Percentiles rank a stretch among this genome's conserved stretches.
Evolutionary conservation across 2,797 vertebrate genomes (phyloP).

Genomic region (Synaphobranchus kaupii): DNA sequence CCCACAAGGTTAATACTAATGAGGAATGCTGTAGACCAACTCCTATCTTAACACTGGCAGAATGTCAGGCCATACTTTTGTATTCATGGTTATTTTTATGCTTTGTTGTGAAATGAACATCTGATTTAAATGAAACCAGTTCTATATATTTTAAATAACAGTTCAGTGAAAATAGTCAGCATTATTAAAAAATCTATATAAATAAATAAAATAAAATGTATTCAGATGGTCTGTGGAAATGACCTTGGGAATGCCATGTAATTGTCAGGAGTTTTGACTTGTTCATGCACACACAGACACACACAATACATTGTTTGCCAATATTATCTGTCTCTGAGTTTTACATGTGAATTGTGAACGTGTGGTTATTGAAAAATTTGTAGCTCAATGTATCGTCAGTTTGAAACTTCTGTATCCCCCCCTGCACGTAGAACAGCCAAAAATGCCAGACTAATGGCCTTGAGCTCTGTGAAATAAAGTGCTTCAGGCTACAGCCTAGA

Average conservation of each 20-base stretch:
- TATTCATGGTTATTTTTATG: not conserved
- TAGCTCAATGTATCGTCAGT: not conserved
- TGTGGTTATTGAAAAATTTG: not conserved
- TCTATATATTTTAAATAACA: not conserved
- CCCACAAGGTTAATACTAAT: not conserved
- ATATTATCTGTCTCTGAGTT: not conserved
- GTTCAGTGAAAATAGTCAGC: not conserved
- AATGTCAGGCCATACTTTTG: not conserved
- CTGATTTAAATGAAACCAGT: not conserved
- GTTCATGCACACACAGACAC: not conserved
- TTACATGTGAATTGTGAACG: not conserved
- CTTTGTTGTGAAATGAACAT: not conserved
- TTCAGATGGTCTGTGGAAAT: not conserved
- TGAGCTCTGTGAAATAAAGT: slow-evolving; percentile 48
- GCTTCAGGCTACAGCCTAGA: slow-evolving; percentile 46
- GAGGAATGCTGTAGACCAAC: not conserved
- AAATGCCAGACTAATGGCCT: slow-evolving; percentile 44
- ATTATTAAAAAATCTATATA: not conserved
- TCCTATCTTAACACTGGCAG: not conserved
- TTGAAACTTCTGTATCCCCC: not conserved
- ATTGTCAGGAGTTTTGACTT: not conserved
- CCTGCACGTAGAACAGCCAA: not conserved
- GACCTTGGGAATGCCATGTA: not conserved
- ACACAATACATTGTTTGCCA: not conserved
- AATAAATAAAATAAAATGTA: not conserved